phyloP scores from a whole-genome alignment of 2,113 vertebrate genomes.

The Ceyx cyanopectus region DNA sequence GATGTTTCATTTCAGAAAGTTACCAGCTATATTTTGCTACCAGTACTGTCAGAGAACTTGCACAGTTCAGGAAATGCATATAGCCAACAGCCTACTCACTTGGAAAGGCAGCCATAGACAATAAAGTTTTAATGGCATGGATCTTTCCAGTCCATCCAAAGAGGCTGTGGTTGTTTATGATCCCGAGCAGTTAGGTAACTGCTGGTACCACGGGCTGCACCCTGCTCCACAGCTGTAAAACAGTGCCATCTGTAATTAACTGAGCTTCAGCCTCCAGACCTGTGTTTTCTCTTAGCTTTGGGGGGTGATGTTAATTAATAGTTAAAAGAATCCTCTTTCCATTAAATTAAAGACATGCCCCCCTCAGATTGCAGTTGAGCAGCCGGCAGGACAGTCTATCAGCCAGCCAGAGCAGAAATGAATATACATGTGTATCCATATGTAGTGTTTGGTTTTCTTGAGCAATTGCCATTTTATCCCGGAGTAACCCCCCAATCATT shows the following conservation, averaged over 20 bases:
- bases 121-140: constrained; percentile 33
- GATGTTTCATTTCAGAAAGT: background rate
- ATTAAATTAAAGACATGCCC: background rate
- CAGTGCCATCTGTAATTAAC: background rate
- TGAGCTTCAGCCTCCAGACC: background rate
- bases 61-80: background rate
- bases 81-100: constrained; percentile 55
- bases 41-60: constrained; percentile 9
- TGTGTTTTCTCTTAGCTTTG: constrained; percentile 8
- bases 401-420: background rate
- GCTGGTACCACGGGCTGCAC: background rate
- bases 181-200: background rate
- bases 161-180: background rate
- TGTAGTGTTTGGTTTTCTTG: background rate
- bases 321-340: background rate
- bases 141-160: constrained; percentile 32
- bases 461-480: constrained; percentile 29
- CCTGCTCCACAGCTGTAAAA: background rate
- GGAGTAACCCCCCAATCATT: background rate
- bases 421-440: background rate
- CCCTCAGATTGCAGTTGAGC: background rate
- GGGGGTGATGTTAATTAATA: background rate
- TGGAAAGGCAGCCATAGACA: constrained; percentile 6
- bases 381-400: background rate
- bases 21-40: constrained; percentile 9